phyloP scores from a whole-genome alignment of 2,888 invertebrate genomes.

The Hypomecis atomaria region DNA sequence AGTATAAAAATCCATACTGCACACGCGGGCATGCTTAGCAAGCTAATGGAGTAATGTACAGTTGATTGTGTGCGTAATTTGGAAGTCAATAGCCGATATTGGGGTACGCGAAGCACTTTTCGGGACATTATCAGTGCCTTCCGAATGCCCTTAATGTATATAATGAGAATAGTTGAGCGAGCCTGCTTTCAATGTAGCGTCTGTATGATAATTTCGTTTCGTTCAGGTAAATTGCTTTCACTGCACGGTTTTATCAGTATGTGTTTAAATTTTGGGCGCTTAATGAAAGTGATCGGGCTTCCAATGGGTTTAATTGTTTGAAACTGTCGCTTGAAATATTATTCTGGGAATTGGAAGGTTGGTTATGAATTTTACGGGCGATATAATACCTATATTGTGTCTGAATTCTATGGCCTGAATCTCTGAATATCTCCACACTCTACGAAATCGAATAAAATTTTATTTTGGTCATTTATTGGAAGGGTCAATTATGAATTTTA shows the following conservation, averaged over 20 bases:
- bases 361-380: too few relatives aligned
- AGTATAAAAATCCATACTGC: constrained; percentile 16
- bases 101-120: constrained; percentile 41
- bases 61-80: constrained; percentile 43
- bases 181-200: constrained; percentile 20
- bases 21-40: constrained; percentile 16
- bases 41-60: constrained; percentile 35
- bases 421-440: too few relatives aligned
- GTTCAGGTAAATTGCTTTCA: constrained; percentile 21
- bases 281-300: constrained; percentile 1
- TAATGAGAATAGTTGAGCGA: constrained; percentile 28
- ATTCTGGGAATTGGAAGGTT: neutral
- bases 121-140: constrained; percentile 40
- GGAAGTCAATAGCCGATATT: constrained; percentile 43
- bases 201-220: constrained; percentile 11
- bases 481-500: too few relatives aligned
- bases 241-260: neutral
- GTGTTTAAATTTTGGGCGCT: constrained; percentile 6
- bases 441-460: too few relatives aligned
- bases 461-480: too few relatives aligned
- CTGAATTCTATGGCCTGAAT: too few relatives aligned
- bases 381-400: too few relatives aligned
- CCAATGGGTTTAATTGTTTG: neutral
- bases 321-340: neutral
- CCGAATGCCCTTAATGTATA: constrained; percentile 24